Evolutionary conservation across 2,113 vertebrate genomes (phyloP).

Genomic region (Callochromis pleurospilus): DNA sequence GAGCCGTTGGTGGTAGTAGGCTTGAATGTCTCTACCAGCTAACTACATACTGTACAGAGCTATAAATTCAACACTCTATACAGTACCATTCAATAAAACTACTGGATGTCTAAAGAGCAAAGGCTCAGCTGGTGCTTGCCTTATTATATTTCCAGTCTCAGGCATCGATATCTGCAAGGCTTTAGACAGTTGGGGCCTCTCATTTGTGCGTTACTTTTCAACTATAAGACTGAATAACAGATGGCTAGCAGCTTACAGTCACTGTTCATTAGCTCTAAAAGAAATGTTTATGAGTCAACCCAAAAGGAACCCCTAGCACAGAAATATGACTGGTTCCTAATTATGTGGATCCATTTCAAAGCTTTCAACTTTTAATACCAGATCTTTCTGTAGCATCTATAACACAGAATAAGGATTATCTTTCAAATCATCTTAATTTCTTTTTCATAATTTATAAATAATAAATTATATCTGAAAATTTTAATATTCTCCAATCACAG

Average conservation of each 20-base stretch:
- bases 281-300: constrained; percentile 1
- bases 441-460: not conserved
- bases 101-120: not conserved
- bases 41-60: not conserved
- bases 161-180: constrained; percentile 11
- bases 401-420: not conserved
- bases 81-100: not conserved
- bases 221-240: constrained; percentile 12
- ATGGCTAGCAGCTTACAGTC: constrained; percentile 6
- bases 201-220: constrained; percentile 11
- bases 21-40: not conserved
- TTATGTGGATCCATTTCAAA: not conserved
- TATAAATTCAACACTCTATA: not conserved
- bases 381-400: not conserved
- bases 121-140: not conserved
- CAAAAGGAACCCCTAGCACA: not conserved
- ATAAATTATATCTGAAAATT: not conserved
- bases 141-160: constrained; percentile 9
- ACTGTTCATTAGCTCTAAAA: constrained; percentile 23
- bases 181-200: constrained; percentile 9
- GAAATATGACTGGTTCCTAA: not conserved
- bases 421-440: not conserved
- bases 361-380: not conserved
- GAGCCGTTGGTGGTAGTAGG: not conserved
- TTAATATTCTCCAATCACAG: not conserved